Conservation (phyloP, 2,888 invertebrate species). For the Pinctada fucata region DNA sequence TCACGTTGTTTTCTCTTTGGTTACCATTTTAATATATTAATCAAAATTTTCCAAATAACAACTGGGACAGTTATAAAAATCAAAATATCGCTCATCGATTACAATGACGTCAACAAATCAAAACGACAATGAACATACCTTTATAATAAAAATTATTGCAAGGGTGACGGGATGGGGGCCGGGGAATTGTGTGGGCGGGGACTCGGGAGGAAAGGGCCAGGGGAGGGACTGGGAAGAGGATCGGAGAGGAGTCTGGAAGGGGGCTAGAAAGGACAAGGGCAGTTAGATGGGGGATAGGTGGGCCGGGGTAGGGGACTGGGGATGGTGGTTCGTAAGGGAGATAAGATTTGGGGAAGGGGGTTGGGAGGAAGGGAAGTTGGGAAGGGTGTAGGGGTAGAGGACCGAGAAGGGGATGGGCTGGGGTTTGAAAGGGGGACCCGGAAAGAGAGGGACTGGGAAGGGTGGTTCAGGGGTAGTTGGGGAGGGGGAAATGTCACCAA, state of each 20-base stretch:
- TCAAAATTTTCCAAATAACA: no score
- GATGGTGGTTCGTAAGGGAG: not conserved
- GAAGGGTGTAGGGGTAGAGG: constrained; percentile 4
- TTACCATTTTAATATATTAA: no score
- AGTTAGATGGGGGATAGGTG: not conserved
- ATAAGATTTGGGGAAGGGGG: not conserved
- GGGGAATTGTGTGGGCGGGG: not conserved
- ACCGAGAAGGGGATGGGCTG: not conserved
- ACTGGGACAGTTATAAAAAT: no score
- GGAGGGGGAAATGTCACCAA: no score
- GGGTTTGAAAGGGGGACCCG: not conserved
- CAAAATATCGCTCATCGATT: no score
- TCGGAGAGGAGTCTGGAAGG: not conserved
- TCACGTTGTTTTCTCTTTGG: no score
- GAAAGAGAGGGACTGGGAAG: not conserved
- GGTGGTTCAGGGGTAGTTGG: no score
- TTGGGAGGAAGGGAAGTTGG: not conserved
- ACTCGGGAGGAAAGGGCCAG: not conserved
- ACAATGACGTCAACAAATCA: no score
- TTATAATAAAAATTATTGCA: not conserved
- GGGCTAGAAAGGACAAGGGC: not conserved
- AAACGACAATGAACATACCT: no score
- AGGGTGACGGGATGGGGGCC: not conserved
- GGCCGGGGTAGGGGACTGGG: not conserved
- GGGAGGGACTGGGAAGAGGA: not conserved